A percentile compares a stretch with the other conserved stretches of the same genome.
These are phyloP conservation scores for Heliopora coerulea DNA, from an alignment of 92 coral and sea anemone genomes.

Conservation along the genomic window DNA sequence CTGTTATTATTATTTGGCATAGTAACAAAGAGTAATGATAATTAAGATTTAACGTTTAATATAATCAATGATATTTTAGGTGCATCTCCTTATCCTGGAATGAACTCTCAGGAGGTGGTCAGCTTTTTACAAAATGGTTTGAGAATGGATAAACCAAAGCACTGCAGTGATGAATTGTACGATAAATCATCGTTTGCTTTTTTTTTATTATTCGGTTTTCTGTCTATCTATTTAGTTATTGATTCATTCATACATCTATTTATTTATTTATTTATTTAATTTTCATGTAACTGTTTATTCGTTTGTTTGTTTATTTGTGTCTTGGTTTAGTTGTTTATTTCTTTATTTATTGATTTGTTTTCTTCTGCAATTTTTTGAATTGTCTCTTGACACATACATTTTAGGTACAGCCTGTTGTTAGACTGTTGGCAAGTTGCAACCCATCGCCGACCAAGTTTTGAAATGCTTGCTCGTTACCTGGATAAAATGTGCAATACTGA, in stretches of 20 bases:
- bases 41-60: neutral
- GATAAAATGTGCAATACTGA: conserved; percentile 83
- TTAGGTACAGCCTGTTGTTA: conserved; percentile 77
- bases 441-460: conserved; percentile 86
- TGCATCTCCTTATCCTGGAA: conserved; percentile 98
- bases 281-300: neutral
- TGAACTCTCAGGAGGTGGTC: conserved; percentile 98
- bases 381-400: neutral
- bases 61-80: conserved; percentile 46
- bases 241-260: neutral
- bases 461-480: conserved; percentile 81
- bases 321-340: neutral
- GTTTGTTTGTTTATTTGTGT: neutral
- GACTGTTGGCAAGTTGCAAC: conserved; percentile 98
- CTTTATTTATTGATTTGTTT: neutral
- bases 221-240: neutral
- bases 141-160: conserved; percentile 98
- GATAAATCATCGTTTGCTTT: conserved; percentile 15
- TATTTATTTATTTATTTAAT: neutral
- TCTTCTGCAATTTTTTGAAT: neutral
- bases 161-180: conserved; percentile 95
- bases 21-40: too few relatives aligned
- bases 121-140: conserved; percentile 90
- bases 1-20: too few relatives aligned
- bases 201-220: neutral